These are phyloP conservation scores for Myotis brandtii DNA, from an alignment of 2,113 vertebrate genomes.

Conservation along the genomic window DNA sequence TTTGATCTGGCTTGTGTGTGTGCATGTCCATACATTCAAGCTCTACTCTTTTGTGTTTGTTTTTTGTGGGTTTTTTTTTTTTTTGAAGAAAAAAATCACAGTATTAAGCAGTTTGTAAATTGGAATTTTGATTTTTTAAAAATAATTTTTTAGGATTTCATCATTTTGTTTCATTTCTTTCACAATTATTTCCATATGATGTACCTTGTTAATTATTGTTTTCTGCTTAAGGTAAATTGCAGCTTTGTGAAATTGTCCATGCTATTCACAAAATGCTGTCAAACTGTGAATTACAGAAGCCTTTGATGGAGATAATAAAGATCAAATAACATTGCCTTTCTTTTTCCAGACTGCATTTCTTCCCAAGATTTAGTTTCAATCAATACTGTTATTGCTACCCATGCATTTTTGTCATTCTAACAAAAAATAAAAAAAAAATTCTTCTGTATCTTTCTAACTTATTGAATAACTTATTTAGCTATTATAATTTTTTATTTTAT, in stretches of 20 bases:
- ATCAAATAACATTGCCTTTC: constrained; percentile 27
- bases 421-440: constrained; percentile 6
- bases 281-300: constrained; percentile 21
- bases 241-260: not conserved
- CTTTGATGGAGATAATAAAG: constrained; percentile 23
- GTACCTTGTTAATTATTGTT: constrained; percentile 58
- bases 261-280: constrained; percentile 41
- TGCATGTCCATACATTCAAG: not conserved
- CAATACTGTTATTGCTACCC: not conserved
- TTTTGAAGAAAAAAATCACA: not conserved
- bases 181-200: constrained; percentile 28
- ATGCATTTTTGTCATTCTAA: constrained; percentile 19
- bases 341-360: constrained; percentile 45
- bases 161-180: constrained; percentile 44
- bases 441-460: constrained; percentile 10
- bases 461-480: not conserved
- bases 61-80: not conserved
- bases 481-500: not conserved
- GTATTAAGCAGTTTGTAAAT: not conserved
- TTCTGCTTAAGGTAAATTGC: constrained; percentile 31
- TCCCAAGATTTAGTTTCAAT: constrained; percentile 47
- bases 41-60: not conserved
- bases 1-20: not conserved
- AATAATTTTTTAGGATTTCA: constrained; percentile 31
- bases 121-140: constrained; percentile 43